phyloP scores from a whole-genome alignment of 2,888 invertebrate species.

The Leucoma salicis region DNA sequence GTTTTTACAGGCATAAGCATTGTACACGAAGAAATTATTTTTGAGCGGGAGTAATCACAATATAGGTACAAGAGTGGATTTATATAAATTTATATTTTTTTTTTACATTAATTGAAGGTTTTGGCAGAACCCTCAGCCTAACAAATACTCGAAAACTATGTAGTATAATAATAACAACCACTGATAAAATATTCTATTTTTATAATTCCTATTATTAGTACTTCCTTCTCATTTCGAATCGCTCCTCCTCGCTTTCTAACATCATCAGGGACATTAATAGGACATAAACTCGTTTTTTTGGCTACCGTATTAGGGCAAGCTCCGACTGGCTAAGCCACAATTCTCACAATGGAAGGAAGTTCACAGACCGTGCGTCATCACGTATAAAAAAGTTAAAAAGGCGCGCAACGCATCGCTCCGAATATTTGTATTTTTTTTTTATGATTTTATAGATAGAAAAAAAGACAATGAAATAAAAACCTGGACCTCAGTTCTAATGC shows the following conservation, averaged over 20 bases:
- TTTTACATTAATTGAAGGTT: no score
- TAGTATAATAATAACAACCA: background rate
- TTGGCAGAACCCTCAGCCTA: no score
- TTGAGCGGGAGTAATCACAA: no score
- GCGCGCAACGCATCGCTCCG: slow-evolving; percentile 43
- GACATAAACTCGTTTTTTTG: slow-evolving; percentile 27
- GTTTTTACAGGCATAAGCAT: no score
- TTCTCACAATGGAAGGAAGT: slow-evolving; percentile 80
- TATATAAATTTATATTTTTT: no score
- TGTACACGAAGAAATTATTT: no score
- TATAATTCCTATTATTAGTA: background rate
- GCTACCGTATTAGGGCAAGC: slow-evolving; percentile 34
- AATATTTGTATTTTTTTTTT: no score
- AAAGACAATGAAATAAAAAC: no score
- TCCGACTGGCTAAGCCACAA: slow-evolving; percentile 36
- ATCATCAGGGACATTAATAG: slow-evolving; percentile 25
- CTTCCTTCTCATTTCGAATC: slow-evolving; percentile 10
- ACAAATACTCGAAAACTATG: no score
- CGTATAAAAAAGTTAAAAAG: slow-evolving; percentile 45
- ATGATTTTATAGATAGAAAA: no score
- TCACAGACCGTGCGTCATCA: slow-evolving; percentile 75
- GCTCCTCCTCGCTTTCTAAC: slow-evolving; percentile 16
- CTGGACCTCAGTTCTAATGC: no score
- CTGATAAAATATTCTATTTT: background rate
- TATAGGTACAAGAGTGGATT: no score